A percentile compares a stretch with the other conserved stretches of the same genome.
phyloP scores from a whole-genome alignment of 1,140 invertebrate species.

The Cheumatopsyche charites region DNA sequence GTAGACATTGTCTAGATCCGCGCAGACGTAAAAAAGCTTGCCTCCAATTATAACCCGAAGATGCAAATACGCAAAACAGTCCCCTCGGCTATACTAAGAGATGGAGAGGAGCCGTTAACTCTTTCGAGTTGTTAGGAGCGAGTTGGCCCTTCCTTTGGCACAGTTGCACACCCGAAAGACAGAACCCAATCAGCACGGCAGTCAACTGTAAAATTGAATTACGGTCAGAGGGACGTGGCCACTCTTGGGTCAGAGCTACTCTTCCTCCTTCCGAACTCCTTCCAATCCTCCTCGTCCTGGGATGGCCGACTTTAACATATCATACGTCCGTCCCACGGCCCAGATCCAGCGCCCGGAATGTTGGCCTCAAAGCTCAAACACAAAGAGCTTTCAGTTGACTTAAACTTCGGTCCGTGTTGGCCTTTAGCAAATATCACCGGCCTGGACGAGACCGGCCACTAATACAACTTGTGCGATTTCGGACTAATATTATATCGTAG shows the following conservation, averaged over 20 bases:
- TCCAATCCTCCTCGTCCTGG: background rate
- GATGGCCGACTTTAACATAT: conserved; percentile 12
- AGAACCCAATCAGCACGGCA: conserved; percentile 36
- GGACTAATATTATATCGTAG: conserved; percentile 9
- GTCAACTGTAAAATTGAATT: conserved; percentile 40
- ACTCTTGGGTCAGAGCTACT: background rate
- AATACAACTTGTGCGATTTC: conserved; percentile 3
- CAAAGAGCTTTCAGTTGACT: conserved; percentile 39
- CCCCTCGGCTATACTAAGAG: no score
- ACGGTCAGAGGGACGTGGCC: conserved; percentile 12
- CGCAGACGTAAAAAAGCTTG: background rate
- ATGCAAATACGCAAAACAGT: background rate
- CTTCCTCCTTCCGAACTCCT: background rate
- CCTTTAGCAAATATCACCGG: conserved; percentile 37
- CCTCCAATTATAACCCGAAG: background rate
- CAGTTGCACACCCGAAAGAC: conserved; percentile 25
- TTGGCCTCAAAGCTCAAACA: conserved; percentile 40
- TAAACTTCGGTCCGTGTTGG: conserved; percentile 34
- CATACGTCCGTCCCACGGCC: conserved; percentile 30
- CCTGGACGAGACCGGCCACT: background rate
- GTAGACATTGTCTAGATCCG: background rate
- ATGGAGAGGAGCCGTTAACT: background rate
- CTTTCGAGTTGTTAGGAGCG: background rate
- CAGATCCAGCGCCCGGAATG: conserved; percentile 4
- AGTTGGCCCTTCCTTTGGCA: conserved; percentile 22